A percentile compares a stretch with the other conserved stretches of the same genome.
Conservation (phyloP, 2,888 invertebrate species). For the Lasioglossum malachurum region DNA sequence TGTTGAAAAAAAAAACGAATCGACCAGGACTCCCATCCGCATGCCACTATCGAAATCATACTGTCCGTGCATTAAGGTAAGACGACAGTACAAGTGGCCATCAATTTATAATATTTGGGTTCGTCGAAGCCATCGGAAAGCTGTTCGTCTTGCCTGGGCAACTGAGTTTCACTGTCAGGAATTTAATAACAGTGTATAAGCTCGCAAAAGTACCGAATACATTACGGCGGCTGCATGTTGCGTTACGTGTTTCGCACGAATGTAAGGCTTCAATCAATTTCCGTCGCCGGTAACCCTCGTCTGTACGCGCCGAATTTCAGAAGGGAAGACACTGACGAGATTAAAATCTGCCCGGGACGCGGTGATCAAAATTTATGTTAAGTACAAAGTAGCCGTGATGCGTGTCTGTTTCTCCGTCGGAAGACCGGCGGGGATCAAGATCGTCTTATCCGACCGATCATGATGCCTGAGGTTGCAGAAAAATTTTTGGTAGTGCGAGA, state of each 20-base stretch:
- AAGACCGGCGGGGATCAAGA: neutral
- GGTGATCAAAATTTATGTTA: conserved; percentile 46
- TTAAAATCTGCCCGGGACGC: conserved; percentile 18
- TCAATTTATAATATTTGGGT: conserved; percentile 10
- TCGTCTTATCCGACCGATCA: neutral
- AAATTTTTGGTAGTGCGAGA: neutral
- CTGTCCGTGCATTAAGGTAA: neutral
- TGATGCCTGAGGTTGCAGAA: neutral
- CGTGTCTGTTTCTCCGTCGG: conserved; percentile 1
- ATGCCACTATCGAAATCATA: neutral
- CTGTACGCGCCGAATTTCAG: neutral
- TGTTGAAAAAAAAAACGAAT: too few species aligned
- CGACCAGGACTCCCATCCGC: neutral
- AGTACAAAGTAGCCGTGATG: conserved; percentile 18
- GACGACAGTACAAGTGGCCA: neutral
- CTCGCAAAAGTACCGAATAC: neutral
- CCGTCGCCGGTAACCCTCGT: neutral
- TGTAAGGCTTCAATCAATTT: neutral
- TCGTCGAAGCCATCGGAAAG: neutral
- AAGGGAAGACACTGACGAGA: neutral
- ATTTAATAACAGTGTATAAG: neutral
- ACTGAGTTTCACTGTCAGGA: neutral
- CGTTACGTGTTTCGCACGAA: neutral
- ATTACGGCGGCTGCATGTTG: neutral
- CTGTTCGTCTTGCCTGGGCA: neutral